phyloP scores from a whole-genome alignment of 2,797 vertebrate species.

The Falco novaeseelandiae region DNA sequence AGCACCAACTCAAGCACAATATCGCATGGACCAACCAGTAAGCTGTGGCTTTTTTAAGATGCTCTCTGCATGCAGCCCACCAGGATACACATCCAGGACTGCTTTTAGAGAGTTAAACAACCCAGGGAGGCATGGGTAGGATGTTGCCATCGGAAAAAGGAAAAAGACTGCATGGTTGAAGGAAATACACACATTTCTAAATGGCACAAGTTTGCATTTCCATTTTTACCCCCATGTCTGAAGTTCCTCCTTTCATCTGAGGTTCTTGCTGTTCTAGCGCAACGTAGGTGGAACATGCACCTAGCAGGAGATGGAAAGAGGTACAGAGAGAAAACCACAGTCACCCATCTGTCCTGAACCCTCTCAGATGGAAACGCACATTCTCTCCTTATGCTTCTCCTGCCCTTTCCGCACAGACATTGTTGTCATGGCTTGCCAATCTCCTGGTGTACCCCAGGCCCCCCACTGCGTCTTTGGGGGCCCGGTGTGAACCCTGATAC shows the following conservation, averaged over 20 bases:
- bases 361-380: background rate
- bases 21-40: background rate
- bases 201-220: background rate
- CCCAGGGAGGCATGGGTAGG: background rate
- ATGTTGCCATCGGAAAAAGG: background rate
- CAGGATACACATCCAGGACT: no score
- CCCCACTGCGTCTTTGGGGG: background rate
- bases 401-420: background rate
- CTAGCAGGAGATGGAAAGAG: background rate
- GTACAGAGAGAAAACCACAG: background rate
- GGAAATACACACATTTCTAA: background rate
- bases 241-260: background rate
- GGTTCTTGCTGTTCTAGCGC: background rate
- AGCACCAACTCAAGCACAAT: background rate
- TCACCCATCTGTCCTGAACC: background rate
- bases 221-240: rapidly evolving
- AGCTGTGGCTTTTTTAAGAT: background rate
- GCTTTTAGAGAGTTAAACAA: background rate
- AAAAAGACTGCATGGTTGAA: background rate
- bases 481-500: rapidly evolving
- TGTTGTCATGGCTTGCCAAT: background rate
- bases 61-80: background rate
- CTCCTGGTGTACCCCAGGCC: background rate
- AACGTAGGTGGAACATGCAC: rapidly evolving
- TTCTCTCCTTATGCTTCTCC: background rate